Evolutionary conservation across 2,113 vertebrate species (phyloP), one percentile per base, ranked within the genome.

Genomic region (Mirza zaza): DNA sequence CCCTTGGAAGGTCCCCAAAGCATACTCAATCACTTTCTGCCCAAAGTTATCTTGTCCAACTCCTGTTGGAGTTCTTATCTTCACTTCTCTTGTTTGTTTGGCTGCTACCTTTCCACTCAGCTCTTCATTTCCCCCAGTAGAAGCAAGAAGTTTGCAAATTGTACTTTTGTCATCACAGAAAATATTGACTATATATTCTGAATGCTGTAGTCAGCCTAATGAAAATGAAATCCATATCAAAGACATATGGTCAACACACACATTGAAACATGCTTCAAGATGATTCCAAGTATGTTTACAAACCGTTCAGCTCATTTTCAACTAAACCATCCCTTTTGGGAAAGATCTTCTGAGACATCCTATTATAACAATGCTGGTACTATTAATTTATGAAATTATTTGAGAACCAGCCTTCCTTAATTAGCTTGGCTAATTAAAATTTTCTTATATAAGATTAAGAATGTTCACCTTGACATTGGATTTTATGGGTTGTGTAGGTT

Each of bases 351-450:
- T n/a, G 48, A 90, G 57, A 82, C 42, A 87, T 77, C 7, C 55
- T 93, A 95, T 93, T 93, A 84, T 77, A 95, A 95, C 39, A 90
- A 84, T 85, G 42, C 61, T 89, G 61, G 27, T 90, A 70, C 50
- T 90, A 92, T 87, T 92, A 93, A 91, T 94, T 96, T 97, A 76
- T 91, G 45, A 70, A 97, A 95, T 91, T 97, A 93, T 96, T 95
- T 96, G 90, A 93, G 71, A 93, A 93, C 81, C n/a, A 59, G 39
- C 25, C 75, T 32, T 94, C 21, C 45, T 97, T 97, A 95, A 96
- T 96, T 95, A 97, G 91, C 80, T 84, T 95, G 76, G 52, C 63
- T 96, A 95, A 97, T 93, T 97, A 84, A 97, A 97, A 96, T 50
- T 71, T 84, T 89, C 88, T 68, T 65, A 61, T 86, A 32, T 71